Percentiles rank a stretch among this genome's conserved stretches.
phyloP scores from a whole-genome alignment of 1,140 invertebrate genomes.

The Drosophila lini region DNA sequence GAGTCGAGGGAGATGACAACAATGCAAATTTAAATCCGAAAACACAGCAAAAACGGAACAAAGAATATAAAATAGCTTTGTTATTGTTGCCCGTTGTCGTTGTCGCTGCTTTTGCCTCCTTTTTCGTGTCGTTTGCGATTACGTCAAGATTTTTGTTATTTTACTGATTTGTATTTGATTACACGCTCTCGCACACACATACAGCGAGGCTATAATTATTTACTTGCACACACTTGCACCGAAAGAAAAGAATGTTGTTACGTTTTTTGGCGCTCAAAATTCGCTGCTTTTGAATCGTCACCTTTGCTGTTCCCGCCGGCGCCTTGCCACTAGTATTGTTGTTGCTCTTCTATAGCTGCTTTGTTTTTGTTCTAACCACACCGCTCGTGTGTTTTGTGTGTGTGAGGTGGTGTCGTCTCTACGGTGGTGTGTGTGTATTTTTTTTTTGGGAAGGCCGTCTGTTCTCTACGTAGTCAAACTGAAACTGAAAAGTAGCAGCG shows the following conservation, averaged over 20 bases:
- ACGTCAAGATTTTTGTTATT: constrained; percentile 82
- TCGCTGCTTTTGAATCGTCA: constrained; percentile 41
- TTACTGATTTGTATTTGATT: constrained; percentile 77
- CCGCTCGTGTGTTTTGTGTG: constrained; percentile 5
- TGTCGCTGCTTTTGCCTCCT: constrained; percentile 29
- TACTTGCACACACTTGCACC: constrained; percentile 42
- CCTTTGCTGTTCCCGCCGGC: constrained; percentile 24
- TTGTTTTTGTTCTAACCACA: constrained; percentile 21
- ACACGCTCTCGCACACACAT: constrained; percentile 32
- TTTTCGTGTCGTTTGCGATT: constrained; percentile 65
- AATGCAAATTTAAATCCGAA: constrained; percentile 38
- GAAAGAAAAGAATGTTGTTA: constrained; percentile 28
- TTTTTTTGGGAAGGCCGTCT: constrained; percentile 54
- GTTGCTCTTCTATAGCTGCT: constrained; percentile 22
- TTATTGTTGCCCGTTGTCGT: constrained; percentile 40
- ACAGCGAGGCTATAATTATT: constrained; percentile 55
- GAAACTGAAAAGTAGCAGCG: constrained; percentile 72
- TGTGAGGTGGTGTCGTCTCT: not conserved
- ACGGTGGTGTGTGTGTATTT: constrained; percentile 7
- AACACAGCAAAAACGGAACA: constrained; percentile 29
- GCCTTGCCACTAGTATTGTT: constrained; percentile 7
- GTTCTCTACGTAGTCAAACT: constrained; percentile 53
- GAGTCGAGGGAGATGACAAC: constrained; percentile 22
- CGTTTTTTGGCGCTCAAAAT: constrained; percentile 68
- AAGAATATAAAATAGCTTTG: constrained; percentile 38